Percentiles rank a stretch among this genome's conserved stretches.
Conservation (phyloP, 2,113 vertebrate genomes). For the Anolis carolinensis region DNA sequence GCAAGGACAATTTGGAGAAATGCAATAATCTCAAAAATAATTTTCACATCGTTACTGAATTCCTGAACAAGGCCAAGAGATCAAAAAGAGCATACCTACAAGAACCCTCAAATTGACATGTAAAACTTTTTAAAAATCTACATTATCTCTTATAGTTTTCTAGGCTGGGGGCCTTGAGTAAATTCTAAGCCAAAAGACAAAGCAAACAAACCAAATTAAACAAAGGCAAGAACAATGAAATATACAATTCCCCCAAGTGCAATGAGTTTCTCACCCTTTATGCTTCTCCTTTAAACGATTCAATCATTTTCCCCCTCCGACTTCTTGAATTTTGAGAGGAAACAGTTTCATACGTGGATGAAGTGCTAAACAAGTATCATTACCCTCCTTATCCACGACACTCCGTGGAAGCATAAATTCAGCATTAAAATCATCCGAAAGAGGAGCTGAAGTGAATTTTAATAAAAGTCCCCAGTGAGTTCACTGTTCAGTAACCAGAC, state of each 20-base stretch:
- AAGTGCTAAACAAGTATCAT: constrained; percentile 61
- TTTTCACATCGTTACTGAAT: background rate
- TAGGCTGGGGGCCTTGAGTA: background rate
- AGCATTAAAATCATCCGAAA: constrained; percentile 63
- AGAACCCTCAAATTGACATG: background rate
- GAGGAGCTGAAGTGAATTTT: constrained; percentile 64
- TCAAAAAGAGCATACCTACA: background rate
- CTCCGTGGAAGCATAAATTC: constrained; percentile 61
- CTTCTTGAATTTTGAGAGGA: constrained; percentile 52
- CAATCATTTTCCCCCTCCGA: background rate
- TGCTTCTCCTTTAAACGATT: constrained; percentile 3
- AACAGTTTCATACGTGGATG: constrained; percentile 44
- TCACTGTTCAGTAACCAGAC: constrained; percentile 56
- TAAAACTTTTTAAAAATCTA: background rate
- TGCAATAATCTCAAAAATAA: too few relatives aligned
- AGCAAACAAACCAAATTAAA: background rate
- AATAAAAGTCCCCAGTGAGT: constrained; percentile 66
- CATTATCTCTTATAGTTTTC: background rate
- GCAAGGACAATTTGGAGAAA: too few relatives aligned
- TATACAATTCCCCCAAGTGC: constrained; percentile 10
- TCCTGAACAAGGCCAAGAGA: background rate
- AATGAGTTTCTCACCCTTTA: constrained; percentile 30
- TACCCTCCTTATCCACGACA: background rate
- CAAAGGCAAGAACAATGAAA: constrained; percentile 3
- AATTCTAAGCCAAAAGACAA: background rate